These are phyloP conservation scores for Tamias sibiricus DNA, from an alignment of 2,113 vertebrate species.

Conservation along the genomic window DNA sequence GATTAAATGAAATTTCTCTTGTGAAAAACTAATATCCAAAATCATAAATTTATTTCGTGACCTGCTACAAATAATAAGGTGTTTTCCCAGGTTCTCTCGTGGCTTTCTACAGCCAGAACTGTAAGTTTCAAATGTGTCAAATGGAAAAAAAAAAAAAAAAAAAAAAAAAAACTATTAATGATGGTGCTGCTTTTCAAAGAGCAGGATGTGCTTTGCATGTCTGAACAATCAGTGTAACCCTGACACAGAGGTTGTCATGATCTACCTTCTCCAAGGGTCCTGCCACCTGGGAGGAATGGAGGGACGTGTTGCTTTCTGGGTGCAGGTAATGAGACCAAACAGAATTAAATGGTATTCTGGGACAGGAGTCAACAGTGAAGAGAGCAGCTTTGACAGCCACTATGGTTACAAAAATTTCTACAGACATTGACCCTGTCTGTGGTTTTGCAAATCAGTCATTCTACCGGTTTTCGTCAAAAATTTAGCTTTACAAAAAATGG, in stretches of 20 bases:
- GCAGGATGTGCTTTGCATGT: not conserved
- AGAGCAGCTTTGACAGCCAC: not conserved
- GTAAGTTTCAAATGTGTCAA: not conserved
- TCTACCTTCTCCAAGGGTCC: not conserved
- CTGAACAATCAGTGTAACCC: not conserved
- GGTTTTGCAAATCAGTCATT: not conserved
- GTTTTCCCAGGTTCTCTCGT: rapidly evolving
- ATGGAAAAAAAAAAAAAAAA: not conserved
- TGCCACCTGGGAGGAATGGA: not conserved
- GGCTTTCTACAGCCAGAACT: not conserved
- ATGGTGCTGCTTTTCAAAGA: not conserved
- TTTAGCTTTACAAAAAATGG: not conserved
- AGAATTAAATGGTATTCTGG: not conserved
- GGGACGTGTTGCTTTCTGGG: not conserved
- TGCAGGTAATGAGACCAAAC: not conserved
- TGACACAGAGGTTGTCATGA: not conserved
- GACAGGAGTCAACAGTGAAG: not conserved
- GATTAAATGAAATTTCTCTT: not conserved
- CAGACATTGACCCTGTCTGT: not conserved
- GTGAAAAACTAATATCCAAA: not conserved
- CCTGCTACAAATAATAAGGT: not conserved
- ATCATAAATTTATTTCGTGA: not conserved
- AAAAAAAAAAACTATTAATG: too few species aligned
- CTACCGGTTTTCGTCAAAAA: not conserved
- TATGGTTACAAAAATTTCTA: not conserved